Evolutionary conservation across 2,797 vertebrate genomes (phyloP).

Genomic region (Enteromius anoplus): DNA sequence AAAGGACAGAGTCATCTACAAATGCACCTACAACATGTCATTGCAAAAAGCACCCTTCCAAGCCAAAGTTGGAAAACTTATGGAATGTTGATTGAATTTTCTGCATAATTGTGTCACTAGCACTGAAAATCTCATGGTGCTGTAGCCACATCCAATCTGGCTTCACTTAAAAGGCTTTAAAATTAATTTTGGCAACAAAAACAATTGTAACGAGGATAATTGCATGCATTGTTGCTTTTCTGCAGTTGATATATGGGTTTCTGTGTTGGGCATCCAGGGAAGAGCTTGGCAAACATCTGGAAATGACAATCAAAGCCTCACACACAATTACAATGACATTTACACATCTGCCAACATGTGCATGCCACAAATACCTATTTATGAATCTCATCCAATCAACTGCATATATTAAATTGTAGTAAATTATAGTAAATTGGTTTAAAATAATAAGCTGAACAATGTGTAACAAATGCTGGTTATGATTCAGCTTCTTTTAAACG

Average conservation of each 20-base stretch:
- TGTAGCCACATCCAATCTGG: background rate
- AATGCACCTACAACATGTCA: background rate
- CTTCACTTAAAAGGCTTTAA: background rate
- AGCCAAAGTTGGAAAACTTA: background rate
- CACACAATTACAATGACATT: slow-evolving; percentile 59
- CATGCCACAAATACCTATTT: background rate
- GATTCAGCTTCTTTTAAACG: background rate
- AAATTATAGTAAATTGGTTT: background rate
- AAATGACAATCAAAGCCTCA: background rate
- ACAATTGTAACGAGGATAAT: background rate
- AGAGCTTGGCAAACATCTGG: slow-evolving; percentile 4
- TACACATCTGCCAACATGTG: slow-evolving; percentile 5
- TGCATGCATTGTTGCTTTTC: background rate
- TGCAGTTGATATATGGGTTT: background rate
- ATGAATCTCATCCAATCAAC: background rate
- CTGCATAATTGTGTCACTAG: background rate
- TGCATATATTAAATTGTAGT: background rate
- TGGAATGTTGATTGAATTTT: background rate
- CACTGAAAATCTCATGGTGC: background rate
- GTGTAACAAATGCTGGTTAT: background rate
- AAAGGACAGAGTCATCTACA: background rate
- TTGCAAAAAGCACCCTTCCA: background rate
- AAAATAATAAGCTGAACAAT: background rate
- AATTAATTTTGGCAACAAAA: slow-evolving; percentile 23
- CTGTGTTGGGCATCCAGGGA: background rate